phyloP scores from a whole-genome alignment of 2,113 vertebrate genomes.

The Hirundichthys speculiger region DNA sequence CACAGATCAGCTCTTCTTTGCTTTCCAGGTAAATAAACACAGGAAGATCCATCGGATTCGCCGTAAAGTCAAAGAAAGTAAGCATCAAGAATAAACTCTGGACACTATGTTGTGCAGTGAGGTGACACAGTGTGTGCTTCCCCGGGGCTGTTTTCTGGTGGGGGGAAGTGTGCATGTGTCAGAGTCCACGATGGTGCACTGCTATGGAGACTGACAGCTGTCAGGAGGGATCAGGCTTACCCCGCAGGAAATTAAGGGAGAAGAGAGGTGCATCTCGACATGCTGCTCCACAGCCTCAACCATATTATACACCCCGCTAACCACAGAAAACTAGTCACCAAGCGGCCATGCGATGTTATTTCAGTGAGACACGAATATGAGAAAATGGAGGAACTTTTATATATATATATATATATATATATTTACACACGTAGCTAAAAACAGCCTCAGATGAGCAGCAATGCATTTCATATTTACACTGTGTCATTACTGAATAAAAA shows the following conservation, averaged over 20 bases:
- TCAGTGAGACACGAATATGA: conserved; percentile 36
- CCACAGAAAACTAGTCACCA: conserved; percentile 40
- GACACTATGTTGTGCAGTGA: conserved; percentile 22
- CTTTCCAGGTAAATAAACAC: conserved; percentile 6
- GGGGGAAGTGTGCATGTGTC: conserved; percentile 48
- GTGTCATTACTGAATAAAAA: too few species aligned
- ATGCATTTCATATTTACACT: too few species aligned
- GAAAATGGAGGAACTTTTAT: conserved; percentile 47
- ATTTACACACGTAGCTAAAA: too few species aligned
- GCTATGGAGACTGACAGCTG: conserved; percentile 79
- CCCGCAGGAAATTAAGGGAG: conserved; percentile 56
- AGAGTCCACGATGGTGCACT: conserved; percentile 41
- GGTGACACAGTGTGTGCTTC: conserved; percentile 43
- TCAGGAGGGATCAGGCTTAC: conserved; percentile 73
- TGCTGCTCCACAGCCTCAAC: conserved; percentile 47
- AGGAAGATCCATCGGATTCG: conserved; percentile 11
- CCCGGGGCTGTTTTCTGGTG: conserved; percentile 43
- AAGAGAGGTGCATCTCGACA: conserved; percentile 50
- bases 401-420: too few species aligned
- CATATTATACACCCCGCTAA: conserved; percentile 44
- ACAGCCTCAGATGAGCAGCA: too few species aligned
- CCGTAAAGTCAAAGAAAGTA: conserved; percentile 26
- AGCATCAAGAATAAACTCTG: conserved; percentile 24
- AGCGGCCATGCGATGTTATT: conserved; percentile 61
- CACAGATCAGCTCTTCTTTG: conserved; percentile 9